Conservation (phyloP, 2,888 invertebrate genomes). For the Caenorhabditis drosophilae region DNA sequence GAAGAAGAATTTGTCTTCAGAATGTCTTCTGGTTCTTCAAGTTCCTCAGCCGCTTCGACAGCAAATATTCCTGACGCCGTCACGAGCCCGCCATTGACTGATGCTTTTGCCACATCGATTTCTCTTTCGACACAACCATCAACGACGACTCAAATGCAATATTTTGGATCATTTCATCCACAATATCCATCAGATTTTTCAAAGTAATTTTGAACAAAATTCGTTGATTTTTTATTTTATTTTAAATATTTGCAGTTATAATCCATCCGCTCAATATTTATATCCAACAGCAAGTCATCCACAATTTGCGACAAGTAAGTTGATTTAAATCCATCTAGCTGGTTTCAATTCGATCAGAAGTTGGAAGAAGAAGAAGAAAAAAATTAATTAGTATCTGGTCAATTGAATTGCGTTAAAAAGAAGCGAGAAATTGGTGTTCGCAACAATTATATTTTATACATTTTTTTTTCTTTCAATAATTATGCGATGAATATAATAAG, state of each 20-base stretch:
- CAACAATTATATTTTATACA: too few relatives aligned
- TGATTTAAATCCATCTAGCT: too few relatives aligned
- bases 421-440: too few relatives aligned
- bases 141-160: slow-evolving; percentile 20
- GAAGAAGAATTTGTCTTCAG: background rate
- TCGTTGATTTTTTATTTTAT: background rate
- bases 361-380: background rate
- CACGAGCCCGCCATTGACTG: slow-evolving; percentile 8
- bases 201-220: slow-evolving; percentile 5
- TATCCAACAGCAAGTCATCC: slow-evolving; percentile 10
- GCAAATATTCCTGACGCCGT: slow-evolving; percentile 13
- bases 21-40: slow-evolving; percentile 40
- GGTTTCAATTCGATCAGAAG: too few relatives aligned
- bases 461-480: too few relatives aligned
- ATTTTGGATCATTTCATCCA: slow-evolving; percentile 12
- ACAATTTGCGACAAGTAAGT: slow-evolving; percentile 12
- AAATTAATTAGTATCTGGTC: too few relatives aligned
- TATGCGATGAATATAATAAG: too few relatives aligned
- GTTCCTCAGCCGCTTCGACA: slow-evolving; percentile 11
- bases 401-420: too few relatives aligned
- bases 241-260: slow-evolving; percentile 1
- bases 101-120: slow-evolving; percentile 7
- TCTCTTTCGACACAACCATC: slow-evolving; percentile 15
- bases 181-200: slow-evolving; percentile 27
- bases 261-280: slow-evolving; percentile 5